Evolutionary conservation across 1,140 invertebrate genomes (phyloP), one percentile per base, ranked within the genome.

Genomic region (Drosophila suzukii): DNA sequence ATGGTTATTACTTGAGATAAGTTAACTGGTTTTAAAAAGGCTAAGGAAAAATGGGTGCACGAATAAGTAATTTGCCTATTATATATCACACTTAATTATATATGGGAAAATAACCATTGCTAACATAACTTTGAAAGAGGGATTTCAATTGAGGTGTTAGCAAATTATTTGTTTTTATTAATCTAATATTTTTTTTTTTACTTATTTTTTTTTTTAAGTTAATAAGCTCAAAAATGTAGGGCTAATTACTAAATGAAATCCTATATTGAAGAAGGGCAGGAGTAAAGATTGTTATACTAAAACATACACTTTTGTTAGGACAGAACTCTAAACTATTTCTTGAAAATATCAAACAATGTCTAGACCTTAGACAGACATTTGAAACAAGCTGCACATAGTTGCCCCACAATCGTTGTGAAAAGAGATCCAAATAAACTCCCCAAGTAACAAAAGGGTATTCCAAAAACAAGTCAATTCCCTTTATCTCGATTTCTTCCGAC

Each of bases 281-380:
- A 46, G 3, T 20, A 12, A 5, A 24, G 12, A n/a, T n/a, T n/a
- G n/a, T n/a, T n/a, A n/a, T n/a, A n/a, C n/a, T n/a, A 46, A 20
- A 20, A 20, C 0, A 20, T 20, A 20, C 2, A 20, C 20, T 20
- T 20, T 20, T 20, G 20, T 20, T 20, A 1, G 20, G 20, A 2
- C 2, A 20, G 20, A 20, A 20, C n/a, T n/a, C n/a, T n/a, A n/a
- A n/a, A n/a, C 20, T 20, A 20, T 20, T 20, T 20, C 20, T 20
- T 20, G 20, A 20, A 43, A 17, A 43, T 43, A 7, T 12, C 7
- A 36, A 53, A 34, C n/a, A 17, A 17, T 53, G 50, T 36, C 50
- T 53, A 53, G 32, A 53, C 32, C 34, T 51, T 34, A 15, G 49
- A 32, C n/a, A 32, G 49, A 50, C 47, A 43, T 39, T 39, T n/a